A percentile compares a stretch with the other conserved stretches of the same genome.
phyloP scores from a whole-genome alignment of 1,140 invertebrate species.

The Spodoptera frugiperda region DNA sequence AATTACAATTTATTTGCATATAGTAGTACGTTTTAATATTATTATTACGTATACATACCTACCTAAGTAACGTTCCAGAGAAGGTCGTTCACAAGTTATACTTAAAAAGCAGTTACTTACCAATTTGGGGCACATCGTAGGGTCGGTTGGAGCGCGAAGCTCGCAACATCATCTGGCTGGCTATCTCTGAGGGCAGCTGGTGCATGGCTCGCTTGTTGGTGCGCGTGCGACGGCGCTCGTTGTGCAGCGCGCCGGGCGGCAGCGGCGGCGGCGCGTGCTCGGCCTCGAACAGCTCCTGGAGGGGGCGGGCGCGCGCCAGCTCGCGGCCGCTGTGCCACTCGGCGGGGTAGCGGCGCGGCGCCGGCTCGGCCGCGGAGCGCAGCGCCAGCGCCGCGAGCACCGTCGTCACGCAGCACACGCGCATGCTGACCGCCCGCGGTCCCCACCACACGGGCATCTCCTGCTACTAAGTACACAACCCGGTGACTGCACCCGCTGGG shows the following conservation, averaged over 20 bases:
- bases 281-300: conserved; percentile 73
- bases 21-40: background rate
- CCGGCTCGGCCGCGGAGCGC: conserved; percentile 73
- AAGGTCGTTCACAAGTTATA: background rate
- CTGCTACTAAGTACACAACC: conserved; percentile 77
- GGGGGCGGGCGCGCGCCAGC: conserved; percentile 68
- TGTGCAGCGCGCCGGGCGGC: conserved; percentile 60
- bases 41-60: background rate
- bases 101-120: conserved; percentile 61
- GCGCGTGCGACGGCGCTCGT: conserved; percentile 69
- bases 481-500: conserved; percentile 66
- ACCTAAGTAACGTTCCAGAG: background rate
- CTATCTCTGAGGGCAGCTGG: conserved; percentile 72
- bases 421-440: conserved; percentile 73
- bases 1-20: background rate
- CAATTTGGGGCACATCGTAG: conserved; percentile 83
- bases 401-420: conserved; percentile 75
- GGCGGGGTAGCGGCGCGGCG: conserved; percentile 68
- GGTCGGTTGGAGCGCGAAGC: conserved; percentile 78
- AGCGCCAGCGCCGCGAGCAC: conserved; percentile 79
- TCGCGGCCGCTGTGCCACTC: conserved; percentile 74
- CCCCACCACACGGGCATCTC: conserved; percentile 72
- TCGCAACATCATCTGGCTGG: conserved; percentile 82
- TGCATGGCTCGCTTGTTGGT: conserved; percentile 75
- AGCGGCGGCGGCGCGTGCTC: conserved; percentile 59